These are phyloP conservation scores for Lagenorhynchus albirostris DNA, from an alignment of 2,113 vertebrate genomes.

Conservation along the genomic window DNA sequence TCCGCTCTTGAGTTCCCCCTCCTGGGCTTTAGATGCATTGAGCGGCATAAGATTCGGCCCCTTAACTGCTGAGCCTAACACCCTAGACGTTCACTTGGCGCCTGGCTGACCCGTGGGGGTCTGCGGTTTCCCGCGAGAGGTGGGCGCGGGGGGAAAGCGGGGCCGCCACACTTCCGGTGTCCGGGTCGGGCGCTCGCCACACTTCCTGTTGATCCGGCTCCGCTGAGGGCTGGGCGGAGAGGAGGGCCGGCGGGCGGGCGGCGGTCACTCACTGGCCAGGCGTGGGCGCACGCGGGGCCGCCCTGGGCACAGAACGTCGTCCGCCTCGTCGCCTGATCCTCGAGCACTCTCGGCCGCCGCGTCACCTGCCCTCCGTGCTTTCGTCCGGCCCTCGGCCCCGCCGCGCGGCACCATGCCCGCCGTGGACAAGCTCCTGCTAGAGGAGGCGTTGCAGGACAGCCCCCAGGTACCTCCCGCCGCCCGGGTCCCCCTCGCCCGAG, in stretches of 20 bases:
- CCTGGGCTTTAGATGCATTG: fast-evolving
- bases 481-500: background rate
- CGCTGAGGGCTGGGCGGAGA: background rate
- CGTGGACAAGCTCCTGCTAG: slow-evolving; percentile 94
- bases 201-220: slow-evolving; percentile 58
- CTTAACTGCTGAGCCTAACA: fast-evolving
- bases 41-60: fast-evolving
- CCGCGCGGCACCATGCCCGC: slow-evolving; percentile 89
- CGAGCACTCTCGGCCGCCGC: slow-evolving; percentile 58
- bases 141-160: background rate
- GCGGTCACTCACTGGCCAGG: background rate
- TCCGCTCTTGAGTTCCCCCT: background rate
- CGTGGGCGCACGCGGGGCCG: slow-evolving; percentile 9
- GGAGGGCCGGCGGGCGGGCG: background rate
- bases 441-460: slow-evolving; percentile 96
- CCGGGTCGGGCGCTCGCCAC: background rate
- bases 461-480: slow-evolving; percentile 89
- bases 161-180: slow-evolving; percentile 48
- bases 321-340: slow-evolving; percentile 43
- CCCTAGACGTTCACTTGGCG: fast-evolving
- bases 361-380: background rate
- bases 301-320: slow-evolving; percentile 27
- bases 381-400: background rate
- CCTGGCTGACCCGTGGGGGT: background rate
- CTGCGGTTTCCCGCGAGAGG: fast-evolving